Percentiles rank a stretch among this genome's conserved stretches.
These are phyloP conservation scores for Agonopterix subpropinquella DNA, from an alignment of 2,888 invertebrate species.

Conservation along the genomic window DNA sequence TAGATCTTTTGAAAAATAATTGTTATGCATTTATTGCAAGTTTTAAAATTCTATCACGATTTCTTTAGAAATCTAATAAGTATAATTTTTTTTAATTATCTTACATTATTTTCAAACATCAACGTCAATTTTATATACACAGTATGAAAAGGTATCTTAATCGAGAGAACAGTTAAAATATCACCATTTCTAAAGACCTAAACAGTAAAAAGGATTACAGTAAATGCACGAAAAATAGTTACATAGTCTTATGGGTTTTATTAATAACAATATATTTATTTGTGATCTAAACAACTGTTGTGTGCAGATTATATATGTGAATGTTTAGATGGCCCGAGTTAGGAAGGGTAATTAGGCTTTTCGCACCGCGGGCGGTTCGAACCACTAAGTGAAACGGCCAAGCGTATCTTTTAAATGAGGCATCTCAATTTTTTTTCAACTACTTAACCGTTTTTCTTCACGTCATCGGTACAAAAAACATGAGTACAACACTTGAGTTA, in stretches of 20 bases:
- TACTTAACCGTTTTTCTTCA: too few relatives aligned
- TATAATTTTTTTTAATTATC: slow-evolving; percentile 17
- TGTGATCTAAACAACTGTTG: slow-evolving; percentile 45
- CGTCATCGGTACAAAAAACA: too few relatives aligned
- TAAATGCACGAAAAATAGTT: slow-evolving; percentile 75
- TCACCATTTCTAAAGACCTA: slow-evolving; percentile 63
- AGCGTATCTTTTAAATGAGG: too few relatives aligned
- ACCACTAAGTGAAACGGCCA: too few relatives aligned
- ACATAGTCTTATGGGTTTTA: slow-evolving; percentile 58
- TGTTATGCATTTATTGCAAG: slow-evolving; percentile 10
- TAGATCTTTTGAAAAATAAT: slow-evolving; percentile 14
- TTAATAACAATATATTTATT: slow-evolving; percentile 45
- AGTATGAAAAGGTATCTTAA: slow-evolving; percentile 51
- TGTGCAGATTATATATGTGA: slow-evolving; percentile 34
- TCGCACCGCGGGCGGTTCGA: too few relatives aligned
- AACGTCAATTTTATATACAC: slow-evolving; percentile 52
- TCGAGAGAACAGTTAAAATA: slow-evolving; percentile 65
- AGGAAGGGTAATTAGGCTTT: too few relatives aligned
- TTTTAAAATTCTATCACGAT: not conserved
- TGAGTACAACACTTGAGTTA: too few relatives aligned
- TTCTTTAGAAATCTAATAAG: not conserved
- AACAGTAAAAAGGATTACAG: slow-evolving; percentile 70
- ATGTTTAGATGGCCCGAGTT: too few relatives aligned
- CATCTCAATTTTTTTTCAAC: too few relatives aligned
- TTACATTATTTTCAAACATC: slow-evolving; percentile 54